Evolutionary conservation across 2,113 vertebrate genomes (phyloP), one percentile per base, ranked within the genome.

Genomic region (Chrysemys picta): DNA sequence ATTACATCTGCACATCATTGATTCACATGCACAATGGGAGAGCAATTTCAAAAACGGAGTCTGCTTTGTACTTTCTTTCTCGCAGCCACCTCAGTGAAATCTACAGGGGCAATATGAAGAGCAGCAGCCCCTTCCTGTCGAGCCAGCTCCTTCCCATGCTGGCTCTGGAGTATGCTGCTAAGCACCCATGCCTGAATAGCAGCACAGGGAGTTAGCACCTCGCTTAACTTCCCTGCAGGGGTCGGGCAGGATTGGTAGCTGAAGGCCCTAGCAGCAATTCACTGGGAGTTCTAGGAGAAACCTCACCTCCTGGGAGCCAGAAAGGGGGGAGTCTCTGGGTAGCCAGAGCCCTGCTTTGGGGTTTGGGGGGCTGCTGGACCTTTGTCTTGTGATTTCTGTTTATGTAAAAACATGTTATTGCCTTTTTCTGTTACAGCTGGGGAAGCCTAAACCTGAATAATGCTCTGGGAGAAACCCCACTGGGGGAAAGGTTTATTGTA

Each of bases 1-100:
- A 97, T 97, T 97, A 96, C 96, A 94, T 94, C 95, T 89, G 95
- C 86, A n/a, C n/a, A 57, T 90, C 94, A 96, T 93, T 96, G 94
- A 97, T 95, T 97, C 95, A 93, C 96, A 96, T 42, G 96, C 96
- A 84, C 91, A 93, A 96, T 57, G 93, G 95, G 96, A 94, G 89
- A 93, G 92, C 19, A 25, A 92, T 95, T 96, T 52, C 89, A 94
- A 95, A 93, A 90, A 85, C 31, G 80, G 35, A 86, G 91, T 84
- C 88, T 21, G 72, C 96, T 91, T 78, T 5, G 56, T 84, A 35
- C 86, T 82, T 16, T 10, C 81, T 80, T 96, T 56, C 69, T 69
- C 57, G 82, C 1, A 0, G 91, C 89, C 56, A 42, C 47, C 52
- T 83, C 76, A 2, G 0, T 1, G 2, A 92, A 76, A 45, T 72